These are phyloP conservation scores for Xanthorhoe spadicearia DNA, from an alignment of 2,888 invertebrate species.

Conservation along the genomic window DNA sequence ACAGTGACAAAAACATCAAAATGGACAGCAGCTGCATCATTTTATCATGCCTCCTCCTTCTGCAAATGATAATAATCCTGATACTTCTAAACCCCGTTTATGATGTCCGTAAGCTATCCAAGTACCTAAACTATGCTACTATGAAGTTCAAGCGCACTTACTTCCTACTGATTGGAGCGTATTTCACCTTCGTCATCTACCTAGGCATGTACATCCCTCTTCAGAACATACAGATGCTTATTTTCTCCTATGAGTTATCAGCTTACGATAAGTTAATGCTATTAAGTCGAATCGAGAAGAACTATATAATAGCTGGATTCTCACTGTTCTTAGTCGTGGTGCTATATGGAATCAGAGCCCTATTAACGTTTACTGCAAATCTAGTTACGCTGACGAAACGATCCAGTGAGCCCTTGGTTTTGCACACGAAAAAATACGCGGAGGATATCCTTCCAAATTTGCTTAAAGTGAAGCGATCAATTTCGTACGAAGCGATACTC, in stretches of 20 bases:
- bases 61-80: conserved; percentile 67
- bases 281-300: conserved; percentile 64
- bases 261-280: conserved; percentile 61
- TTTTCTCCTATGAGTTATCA: conserved; percentile 49
- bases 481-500: conserved; percentile 69
- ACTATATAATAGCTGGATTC: conserved; percentile 72
- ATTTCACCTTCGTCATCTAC: conserved; percentile 63
- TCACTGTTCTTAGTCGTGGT: conserved; percentile 71
- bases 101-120: conserved; percentile 61
- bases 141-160: conserved; percentile 51
- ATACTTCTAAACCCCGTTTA: conserved; percentile 69
- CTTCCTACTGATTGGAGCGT: conserved; percentile 46
- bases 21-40: conserved; percentile 65
- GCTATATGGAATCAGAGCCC: conserved; percentile 60
- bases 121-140: conserved; percentile 49
- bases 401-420: conserved; percentile 40
- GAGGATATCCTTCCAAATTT: conserved; percentile 60
- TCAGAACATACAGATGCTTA: conserved; percentile 58
- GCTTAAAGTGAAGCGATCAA: conserved; percentile 66
- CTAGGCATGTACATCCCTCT: conserved; percentile 69
- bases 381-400: conserved; percentile 53
- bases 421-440: conserved; percentile 36
- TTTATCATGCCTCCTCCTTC: conserved; percentile 59
- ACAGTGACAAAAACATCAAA: conserved; percentile 39
- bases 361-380: conserved; percentile 62